Base-by-base conservation (phyloP, 2,797 vertebrate species). In the Melanotaenia trifasciata region DNA sequence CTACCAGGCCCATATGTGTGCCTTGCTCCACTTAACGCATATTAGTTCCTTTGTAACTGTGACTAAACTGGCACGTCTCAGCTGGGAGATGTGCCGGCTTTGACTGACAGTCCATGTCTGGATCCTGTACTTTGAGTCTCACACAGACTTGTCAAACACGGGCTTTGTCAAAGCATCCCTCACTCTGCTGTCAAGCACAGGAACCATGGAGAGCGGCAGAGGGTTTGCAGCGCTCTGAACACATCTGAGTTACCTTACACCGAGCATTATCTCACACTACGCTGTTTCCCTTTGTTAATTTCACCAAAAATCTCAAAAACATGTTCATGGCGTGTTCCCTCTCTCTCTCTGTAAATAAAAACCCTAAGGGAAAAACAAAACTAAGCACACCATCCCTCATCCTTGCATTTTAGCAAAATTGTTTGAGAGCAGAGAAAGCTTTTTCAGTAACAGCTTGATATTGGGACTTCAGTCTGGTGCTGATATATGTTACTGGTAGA, bases 31-130 rank as follows among this genome's bases (percentile, higher is more conserved):
- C 88, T 93, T 92, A 90, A 92, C 90, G 87, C 90, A 83, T 91
- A 93, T 93, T 94, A 89, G 90, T 86, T 92, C 84, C 90, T 88
- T 90, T 93, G 90, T 90, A 90, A 89, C 87, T 91, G 90, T 92
- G 91, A 93, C 92, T 91, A 92, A 92, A 92, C 89, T 83, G 89
- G 85, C 90, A 86, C 78, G 84, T 92, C 91, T 93, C 90, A 86
- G 87, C 83, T 78, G 89, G 89, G 91, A 91, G 89, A 92, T 82
- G 90, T 86, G 79, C 78, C 63, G 83, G 84, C 87, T 88, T 87
- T 93, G 93, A 93, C 88, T 92, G 92, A 93, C 92, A 93, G 89
- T 71, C 85, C 92, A 84, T 90, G 90, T 93, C 91, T 93, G 91
- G 87, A 93, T 90, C 85, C 90, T 90, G 91, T 92, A 90, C 87